These are phyloP conservation scores for Malurus melanocephalus DNA, from an alignment of 2,113 vertebrate species.

Conservation along the genomic window DNA sequence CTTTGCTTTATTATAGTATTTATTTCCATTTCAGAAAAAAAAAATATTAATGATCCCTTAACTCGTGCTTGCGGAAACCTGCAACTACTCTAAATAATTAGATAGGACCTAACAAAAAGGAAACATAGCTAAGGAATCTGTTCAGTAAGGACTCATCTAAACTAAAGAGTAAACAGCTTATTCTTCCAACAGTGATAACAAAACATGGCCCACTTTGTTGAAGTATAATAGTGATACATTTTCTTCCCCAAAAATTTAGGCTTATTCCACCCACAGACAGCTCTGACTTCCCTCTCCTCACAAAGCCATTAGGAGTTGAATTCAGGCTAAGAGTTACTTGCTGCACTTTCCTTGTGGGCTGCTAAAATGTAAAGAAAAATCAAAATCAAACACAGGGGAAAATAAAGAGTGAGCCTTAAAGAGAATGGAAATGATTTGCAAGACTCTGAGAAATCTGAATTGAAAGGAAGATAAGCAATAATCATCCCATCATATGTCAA, in stretches of 20 bases:
- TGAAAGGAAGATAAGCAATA: not conserved
- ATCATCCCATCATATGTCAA: not conserved
- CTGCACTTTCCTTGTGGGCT: not conserved
- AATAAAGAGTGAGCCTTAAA: not conserved
- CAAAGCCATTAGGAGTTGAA: not conserved
- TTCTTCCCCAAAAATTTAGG: not conserved
- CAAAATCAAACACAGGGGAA: not conserved
- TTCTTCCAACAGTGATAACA: not conserved
- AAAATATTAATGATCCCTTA: not conserved
- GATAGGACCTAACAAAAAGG: not conserved
- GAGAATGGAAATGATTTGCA: not conserved
- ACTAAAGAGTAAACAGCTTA: not conserved
- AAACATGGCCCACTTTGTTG: not conserved
- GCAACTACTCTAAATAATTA: not conserved
- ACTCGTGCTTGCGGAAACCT: not conserved
- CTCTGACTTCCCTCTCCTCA: not conserved
- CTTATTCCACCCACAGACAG: not conserved
- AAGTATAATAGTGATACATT: not conserved
- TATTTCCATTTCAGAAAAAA: slow-evolving; percentile 3
- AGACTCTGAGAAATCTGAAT: not conserved
- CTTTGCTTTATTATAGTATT: not conserved
- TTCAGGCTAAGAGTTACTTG: not conserved
- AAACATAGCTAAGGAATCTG: not conserved
- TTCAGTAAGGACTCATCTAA: not conserved
- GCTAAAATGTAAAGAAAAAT: not conserved